Evolutionary conservation across 1,140 invertebrate genomes (phyloP), one percentile per base, ranked within the genome.

Genomic region (Tachypleus tridentatus): DNA sequence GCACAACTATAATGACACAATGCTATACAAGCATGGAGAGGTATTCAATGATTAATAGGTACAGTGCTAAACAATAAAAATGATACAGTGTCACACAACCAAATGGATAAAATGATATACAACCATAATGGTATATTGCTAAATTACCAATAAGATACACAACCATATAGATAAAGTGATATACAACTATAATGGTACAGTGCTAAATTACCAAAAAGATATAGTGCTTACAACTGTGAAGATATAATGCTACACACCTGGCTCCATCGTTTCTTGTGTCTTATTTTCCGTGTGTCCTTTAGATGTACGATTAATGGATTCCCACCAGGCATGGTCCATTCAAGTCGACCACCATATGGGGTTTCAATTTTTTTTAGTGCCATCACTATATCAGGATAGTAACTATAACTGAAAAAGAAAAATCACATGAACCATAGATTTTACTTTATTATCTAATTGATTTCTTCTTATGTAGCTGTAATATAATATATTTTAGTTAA

Each of bases 231-330:
- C 29, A 29, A 2, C 29, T 29, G 29, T 29, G 29, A 29, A 29
- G 29, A 29, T 29, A 29, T 29, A 29, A 29, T 29, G 29, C 29
- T 85, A 87, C 72, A 3, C 57, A 69, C 69, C 58, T 70, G 69
- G 54, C 64, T 65, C 69, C 69, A 70, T 48, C 69, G 49, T 63
- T 70, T 70, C 53, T 68, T 87, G 81, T 98, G 93, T 75, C 96
- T 84, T 74, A 98, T 98, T 72, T 93, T 93, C 73, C 85, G 85
- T 74, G 97, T 98, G 75, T 98, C 93, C 77, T 99, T 99, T 63
- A 98, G 78, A 77, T 99, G 96, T 48, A 93, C 91, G 66, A 95
- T 91, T 83, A 99, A 92, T 76, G 94, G 93, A 3, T 96, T 98
- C 77, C 95, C 96, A 58, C 96, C 96, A 3, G 94, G 95, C 56